Evolutionary conservation across 2,113 vertebrate species (phyloP).

Genomic region (Epinephelus lanceolatus): DNA sequence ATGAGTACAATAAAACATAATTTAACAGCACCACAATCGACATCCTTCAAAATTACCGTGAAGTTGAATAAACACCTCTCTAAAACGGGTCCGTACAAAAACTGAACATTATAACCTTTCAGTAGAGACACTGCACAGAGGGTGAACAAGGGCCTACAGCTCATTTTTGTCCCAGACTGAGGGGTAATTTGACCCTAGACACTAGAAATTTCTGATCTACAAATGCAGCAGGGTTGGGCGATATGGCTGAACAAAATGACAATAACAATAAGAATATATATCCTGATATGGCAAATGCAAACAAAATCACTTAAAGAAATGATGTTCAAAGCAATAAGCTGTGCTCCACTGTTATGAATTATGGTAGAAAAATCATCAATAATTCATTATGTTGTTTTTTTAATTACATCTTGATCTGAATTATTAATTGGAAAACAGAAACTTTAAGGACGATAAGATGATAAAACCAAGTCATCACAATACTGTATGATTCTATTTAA

Average conservation of each 20-base stretch:
- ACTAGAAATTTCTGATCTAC: background rate
- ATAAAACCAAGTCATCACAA: background rate
- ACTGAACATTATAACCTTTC: too few relatives aligned
- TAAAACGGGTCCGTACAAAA: too few relatives aligned
- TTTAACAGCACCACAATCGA: too few relatives aligned
- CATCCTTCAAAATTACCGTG: too few relatives aligned
- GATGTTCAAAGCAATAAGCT: background rate
- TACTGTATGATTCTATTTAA: background rate
- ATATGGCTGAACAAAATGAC: too few relatives aligned
- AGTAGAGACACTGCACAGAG: too few relatives aligned
- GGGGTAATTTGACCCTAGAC: background rate
- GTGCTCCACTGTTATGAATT: background rate
- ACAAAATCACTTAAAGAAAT: background rate
- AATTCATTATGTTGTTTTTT: background rate
- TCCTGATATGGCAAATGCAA: background rate
- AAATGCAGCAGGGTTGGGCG: background rate
- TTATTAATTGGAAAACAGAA: background rate
- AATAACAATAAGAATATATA: background rate
- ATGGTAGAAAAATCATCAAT: background rate
- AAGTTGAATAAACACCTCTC: too few relatives aligned
- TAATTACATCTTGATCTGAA: background rate
- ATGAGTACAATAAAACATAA: too few relatives aligned
- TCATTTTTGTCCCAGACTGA: background rate
- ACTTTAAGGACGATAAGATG: too few relatives aligned
- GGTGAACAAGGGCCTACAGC: background rate